Evolutionary conservation across 2,113 vertebrate species (phyloP).

Genomic region (Hippocampus mohnikei): DNA sequence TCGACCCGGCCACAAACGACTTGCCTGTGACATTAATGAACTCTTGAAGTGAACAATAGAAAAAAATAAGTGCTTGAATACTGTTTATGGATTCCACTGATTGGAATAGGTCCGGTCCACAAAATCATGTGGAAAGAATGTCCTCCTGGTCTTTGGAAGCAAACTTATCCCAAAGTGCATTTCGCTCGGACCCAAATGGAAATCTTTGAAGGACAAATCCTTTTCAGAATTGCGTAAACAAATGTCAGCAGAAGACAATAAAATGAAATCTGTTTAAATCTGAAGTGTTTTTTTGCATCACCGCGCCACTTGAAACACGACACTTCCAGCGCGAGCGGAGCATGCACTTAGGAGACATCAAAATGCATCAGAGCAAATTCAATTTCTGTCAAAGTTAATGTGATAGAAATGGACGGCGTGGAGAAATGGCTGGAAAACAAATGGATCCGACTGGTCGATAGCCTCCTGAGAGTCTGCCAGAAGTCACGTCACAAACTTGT

Average conservation of each 20-base stretch:
- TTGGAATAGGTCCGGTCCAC: constrained; percentile 1
- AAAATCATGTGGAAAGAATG: constrained; percentile 19
- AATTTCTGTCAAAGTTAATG: constrained; percentile 72
- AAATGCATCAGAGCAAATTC: constrained; percentile 72
- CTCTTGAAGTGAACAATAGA: constrained; percentile 19
- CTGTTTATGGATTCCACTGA: constrained; percentile 18
- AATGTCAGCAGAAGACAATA: constrained; percentile 36
- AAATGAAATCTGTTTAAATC: constrained; percentile 41
- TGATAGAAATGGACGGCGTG: constrained; percentile 71
- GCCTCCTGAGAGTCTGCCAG: constrained; percentile 61
- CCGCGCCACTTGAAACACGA: constrained; percentile 57
- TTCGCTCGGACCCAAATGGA: neutral
- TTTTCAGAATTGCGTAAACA: constrained; percentile 10
- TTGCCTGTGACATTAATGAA: constrained; percentile 21
- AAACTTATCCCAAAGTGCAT: constrained; percentile 37
- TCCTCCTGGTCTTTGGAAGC: constrained; percentile 31
- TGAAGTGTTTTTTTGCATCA: constrained; percentile 53
- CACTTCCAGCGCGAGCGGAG: constrained; percentile 54
- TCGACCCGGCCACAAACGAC: constrained; percentile 21
- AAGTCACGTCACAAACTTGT: constrained; percentile 49
- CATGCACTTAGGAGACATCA: constrained; percentile 68
- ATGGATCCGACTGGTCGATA: constrained; percentile 63
- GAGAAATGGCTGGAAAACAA: constrained; percentile 66
- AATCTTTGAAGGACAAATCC: constrained; percentile 5
- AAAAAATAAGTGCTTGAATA: constrained; percentile 19